Conservation (phyloP, 1,140 invertebrate species). For the Drosophila pandora region DNA sequence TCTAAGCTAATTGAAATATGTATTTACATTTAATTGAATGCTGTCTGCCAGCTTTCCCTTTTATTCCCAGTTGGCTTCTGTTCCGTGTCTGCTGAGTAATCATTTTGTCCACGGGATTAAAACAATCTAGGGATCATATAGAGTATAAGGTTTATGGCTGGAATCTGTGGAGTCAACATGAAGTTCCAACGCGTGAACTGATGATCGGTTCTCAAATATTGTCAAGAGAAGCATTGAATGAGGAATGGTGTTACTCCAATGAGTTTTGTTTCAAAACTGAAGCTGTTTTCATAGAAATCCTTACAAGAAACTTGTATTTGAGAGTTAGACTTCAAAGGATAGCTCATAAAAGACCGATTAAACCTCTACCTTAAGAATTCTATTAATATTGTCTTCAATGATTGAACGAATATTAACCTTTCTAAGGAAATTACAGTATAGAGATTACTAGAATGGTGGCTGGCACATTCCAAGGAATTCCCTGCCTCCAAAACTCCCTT, state of each 20-base stretch:
- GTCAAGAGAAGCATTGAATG: too few species aligned
- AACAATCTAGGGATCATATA: conserved; percentile 14
- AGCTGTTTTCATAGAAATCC: too few species aligned
- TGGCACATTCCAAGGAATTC: background rate
- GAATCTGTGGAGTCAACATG: conserved; percentile 15
- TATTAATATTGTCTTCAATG: too few species aligned
- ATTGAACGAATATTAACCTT: too few species aligned
- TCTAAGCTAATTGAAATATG: conserved; percentile 56
- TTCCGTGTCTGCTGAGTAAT: conserved; percentile 41
- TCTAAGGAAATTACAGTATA: background rate
- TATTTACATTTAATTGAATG: conserved; percentile 66
- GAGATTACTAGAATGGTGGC: too few species aligned
- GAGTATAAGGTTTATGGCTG: conserved; percentile 31
- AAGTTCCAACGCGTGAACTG: background rate
- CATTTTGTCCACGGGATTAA: conserved; percentile 42
- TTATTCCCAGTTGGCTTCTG: conserved; percentile 14
- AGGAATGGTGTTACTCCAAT: too few species aligned
- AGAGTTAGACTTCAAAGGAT: too few species aligned
- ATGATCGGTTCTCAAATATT: background rate
- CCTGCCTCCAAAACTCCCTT: background rate
- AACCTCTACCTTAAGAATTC: too few species aligned
- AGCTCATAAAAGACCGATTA: too few species aligned
- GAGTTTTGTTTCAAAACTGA: too few species aligned
- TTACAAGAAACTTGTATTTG: too few species aligned
- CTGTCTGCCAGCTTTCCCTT: conserved; percentile 37